Percentiles rank a stretch among this genome's conserved stretches.
These are phyloP conservation scores for Pseudochirops corinnae DNA, from an alignment of 2,797 vertebrate species.

Conservation along the genomic window DNA sequence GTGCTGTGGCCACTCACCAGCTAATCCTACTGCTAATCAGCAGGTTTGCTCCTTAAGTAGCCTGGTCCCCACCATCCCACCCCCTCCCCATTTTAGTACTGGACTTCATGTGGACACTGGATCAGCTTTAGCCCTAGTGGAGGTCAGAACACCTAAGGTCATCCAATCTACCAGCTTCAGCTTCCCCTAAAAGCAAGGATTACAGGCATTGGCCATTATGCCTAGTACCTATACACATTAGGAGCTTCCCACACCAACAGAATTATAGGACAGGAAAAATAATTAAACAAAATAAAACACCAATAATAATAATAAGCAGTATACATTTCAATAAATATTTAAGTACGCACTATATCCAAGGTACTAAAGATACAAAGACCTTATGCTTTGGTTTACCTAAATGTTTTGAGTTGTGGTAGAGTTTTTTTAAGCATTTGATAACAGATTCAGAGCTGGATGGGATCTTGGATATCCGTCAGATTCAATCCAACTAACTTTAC, in stretches of 20 bases:
- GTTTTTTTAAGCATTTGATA: background rate
- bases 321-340: background rate
- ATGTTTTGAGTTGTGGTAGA: background rate
- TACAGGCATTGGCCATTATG: background rate
- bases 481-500: background rate
- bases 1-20: background rate
- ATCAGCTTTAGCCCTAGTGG: background rate
- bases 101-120: background rate
- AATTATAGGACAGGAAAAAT: background rate
- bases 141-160: background rate
- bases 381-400: background rate
- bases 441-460: background rate
- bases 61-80: background rate
- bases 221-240: background rate
- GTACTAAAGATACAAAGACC: background rate
- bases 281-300: background rate
- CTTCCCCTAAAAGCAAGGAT: background rate
- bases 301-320: background rate
- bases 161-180: background rate
- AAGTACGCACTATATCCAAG: background rate
- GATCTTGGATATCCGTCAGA: background rate
- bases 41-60: background rate
- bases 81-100: background rate
- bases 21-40: background rate
- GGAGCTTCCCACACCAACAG: background rate